Evolutionary conservation across 2,797 vertebrate genomes (phyloP), one percentile per base, ranked within the genome.

Genomic region (Perdix hodgsoniae): DNA sequence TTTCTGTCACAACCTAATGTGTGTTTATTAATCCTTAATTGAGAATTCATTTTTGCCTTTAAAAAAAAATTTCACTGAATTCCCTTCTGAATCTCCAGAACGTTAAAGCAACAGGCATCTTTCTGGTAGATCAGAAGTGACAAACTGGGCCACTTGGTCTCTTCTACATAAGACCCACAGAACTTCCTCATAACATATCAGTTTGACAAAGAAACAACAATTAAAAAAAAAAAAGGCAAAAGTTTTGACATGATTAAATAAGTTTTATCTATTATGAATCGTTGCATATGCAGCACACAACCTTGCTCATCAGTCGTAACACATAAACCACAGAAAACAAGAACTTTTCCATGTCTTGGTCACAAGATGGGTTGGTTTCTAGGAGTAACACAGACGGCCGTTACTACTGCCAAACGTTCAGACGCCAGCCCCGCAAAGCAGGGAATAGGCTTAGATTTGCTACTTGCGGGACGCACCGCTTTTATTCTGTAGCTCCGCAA

Each of bases 401-500:
- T n/a, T 23, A 49, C 59, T 2, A 37, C 1, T 15, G 42, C 5
- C 6, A 6, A 1, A 18, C 60, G 4, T 7, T 14, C 35, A 60
- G 57, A 11, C 14, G 1, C 4, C 35, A 37, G 33, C 75, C 6
- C 27, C 57, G 8, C 35, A 39, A 75, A 16, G 26, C 60, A 22
- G 37, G 64, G 60, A 66, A 82, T 1, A 52, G 6, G 24, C 37
- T 9, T 14, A 10, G 8, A 37, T 21, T 59, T 18, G 5, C 45
- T 50, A 37, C 35, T 50, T 14, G 23, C 2, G 15, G 59, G 8
- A 72, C 2, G 37, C 4, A 97, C 96, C 96, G 91, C 93, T 57
- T 33, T 33, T 22, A 19, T 14, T 9, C 56, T 21, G 22, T 8
- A 33, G 21, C 31, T 13, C 56, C 19, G n/a, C n/a, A 12, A 14